Base-by-base conservation (phyloP, 2,797 vertebrate genomes). In the Glossophaga mutica region DNA sequence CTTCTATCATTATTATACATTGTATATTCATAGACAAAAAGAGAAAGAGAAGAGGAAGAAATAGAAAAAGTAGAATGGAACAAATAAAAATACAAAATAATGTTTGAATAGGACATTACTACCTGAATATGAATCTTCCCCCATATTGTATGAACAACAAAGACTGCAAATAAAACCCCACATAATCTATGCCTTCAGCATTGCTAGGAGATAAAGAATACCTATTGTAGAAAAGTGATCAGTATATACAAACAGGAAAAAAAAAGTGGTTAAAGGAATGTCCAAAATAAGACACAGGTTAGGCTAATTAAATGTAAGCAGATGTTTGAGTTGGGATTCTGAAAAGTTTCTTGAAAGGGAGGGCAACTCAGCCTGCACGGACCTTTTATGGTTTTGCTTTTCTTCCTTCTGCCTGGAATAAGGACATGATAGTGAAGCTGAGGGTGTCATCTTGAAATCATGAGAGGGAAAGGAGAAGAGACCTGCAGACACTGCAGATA, bases 131-230 rank as follows among this genome's bases (percentile, higher is more conserved):
- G 39, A 48, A 34, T 55, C 42, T 48, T 57, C 5, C 5, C 16
- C 37, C 0, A 91, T 68, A 77, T 9, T 50, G 50, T 44, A 78
- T 9, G 10, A n/a, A 59, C 65, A 90, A 42, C 50, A 57, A 44
- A 37, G 70, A 82, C 39, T 22, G 9, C 12, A 50, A 76, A 83
- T 76, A 57, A 87, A 76, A 68, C n/a, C 26, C 74, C 21, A 68
- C 15, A 71, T 39, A 57, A 76, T 42, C 34, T 39, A 82, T 19
- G 29, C 1, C 52, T 65, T 87, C 12, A 68, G 68, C 37, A 44
- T 85, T 90, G 48, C 10, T 87, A 82, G 83, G 34, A 85, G 70
- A 57, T 26, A 91, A 50, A 26, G 26, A 68, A 46, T 68, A 65
- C 12, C 52, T 85, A 55, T 7, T 34, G 6, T 12, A 79, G 42